A percentile compares a stretch with the other conserved stretches of the same genome.
Conservation (phyloP, 2,888 invertebrate genomes). For the Fragum whitleyi region DNA sequence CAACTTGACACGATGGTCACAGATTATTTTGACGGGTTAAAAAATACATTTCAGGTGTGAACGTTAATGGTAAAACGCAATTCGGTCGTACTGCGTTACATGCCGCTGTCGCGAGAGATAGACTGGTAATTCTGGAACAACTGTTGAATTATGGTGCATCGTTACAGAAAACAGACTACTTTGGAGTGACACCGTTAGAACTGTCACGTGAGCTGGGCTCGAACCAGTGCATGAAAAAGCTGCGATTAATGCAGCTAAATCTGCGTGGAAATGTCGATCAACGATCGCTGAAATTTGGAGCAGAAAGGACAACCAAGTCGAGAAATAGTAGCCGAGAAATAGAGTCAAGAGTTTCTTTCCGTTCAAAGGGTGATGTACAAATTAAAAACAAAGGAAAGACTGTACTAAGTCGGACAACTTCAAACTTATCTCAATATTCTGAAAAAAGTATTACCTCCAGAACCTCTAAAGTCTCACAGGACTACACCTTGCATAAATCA, state of each 20-base stretch:
- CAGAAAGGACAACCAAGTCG: not conserved
- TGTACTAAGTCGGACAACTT: constrained; percentile 10
- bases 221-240: constrained; percentile 66
- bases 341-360: not conserved
- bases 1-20: no score
- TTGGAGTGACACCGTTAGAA: constrained; percentile 66
- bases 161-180: constrained; percentile 60
- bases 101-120: constrained; percentile 71
- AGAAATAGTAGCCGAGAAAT: constrained; percentile 11
- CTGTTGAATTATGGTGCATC: constrained; percentile 67
- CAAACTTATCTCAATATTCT: constrained; percentile 44
- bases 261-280: constrained; percentile 54
- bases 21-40: no score
- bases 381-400: not conserved
- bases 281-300: not conserved
- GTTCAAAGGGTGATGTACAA: not conserved
- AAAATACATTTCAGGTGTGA: constrained; percentile 66
- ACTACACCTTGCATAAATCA: constrained; percentile 24
- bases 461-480: not conserved
- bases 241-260: constrained; percentile 71
- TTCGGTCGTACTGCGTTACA: constrained; percentile 73
- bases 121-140: constrained; percentile 64
- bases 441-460: constrained; percentile 14
- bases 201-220: constrained; percentile 65
- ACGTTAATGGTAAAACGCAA: constrained; percentile 66